Percentiles rank a stretch among this genome's conserved stretches.
phyloP scores from a whole-genome alignment of 2,113 vertebrate species.

The Falcunculus frontatus region DNA sequence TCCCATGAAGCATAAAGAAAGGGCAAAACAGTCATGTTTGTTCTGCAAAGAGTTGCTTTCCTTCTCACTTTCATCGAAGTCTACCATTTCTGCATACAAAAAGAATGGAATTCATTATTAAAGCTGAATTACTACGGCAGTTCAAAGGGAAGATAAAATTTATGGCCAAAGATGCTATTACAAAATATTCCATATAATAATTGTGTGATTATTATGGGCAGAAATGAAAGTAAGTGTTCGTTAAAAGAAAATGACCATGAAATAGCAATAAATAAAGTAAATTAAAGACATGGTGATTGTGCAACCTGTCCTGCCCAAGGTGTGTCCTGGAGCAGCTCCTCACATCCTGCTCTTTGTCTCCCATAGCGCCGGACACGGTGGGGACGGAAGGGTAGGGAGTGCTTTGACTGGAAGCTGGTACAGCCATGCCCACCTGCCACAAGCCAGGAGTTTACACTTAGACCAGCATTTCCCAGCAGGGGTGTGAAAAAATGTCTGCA shows the following conservation, averaged over 20 bases:
- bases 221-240: constrained; percentile 31
- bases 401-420: not conserved
- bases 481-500: not conserved
- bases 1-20: not conserved
- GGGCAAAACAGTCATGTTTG: not conserved
- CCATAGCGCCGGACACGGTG: rapidly evolving
- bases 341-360: not conserved
- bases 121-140: constrained; percentile 9
- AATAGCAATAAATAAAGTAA: constrained; percentile 51
- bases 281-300: not conserved
- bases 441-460: not conserved
- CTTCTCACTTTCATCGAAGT: not conserved
- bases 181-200: constrained; percentile 19
- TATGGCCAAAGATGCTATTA: constrained; percentile 2
- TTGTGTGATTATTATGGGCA: constrained; percentile 42
- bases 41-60: not conserved
- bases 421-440: not conserved
- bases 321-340: not conserved
- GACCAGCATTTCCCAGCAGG: not conserved
- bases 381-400: too few species aligned
- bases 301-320: rapidly evolving
- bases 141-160: constrained; percentile 27
- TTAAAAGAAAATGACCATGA: constrained; percentile 49
- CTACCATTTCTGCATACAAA: not conserved
- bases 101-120: constrained; percentile 11